Evolutionary conservation across 2,113 vertebrate genomes (phyloP).

Genomic region (Phalacrocorax aristotelis): DNA sequence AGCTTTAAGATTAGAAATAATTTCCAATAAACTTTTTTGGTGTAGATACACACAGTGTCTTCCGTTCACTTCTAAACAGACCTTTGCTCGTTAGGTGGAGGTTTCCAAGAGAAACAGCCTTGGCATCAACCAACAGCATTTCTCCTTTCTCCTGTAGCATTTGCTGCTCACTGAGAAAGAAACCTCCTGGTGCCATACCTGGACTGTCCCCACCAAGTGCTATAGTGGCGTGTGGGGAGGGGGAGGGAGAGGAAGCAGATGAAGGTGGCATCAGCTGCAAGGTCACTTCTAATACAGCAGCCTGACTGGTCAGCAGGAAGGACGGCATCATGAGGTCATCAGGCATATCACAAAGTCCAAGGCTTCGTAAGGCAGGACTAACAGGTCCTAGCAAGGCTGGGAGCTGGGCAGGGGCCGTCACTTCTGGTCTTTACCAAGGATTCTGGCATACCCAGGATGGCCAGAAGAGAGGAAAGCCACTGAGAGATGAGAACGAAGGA

Average conservation of each 20-base stretch:
- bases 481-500: neutral
- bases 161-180: slow-evolving; percentile 66
- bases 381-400: neutral
- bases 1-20: neutral
- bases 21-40: neutral
- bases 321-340: neutral
- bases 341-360: neutral
- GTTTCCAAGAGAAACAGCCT: slow-evolving; percentile 55
- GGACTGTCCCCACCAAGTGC: slow-evolving; percentile 61
- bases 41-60: neutral
- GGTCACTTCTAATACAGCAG: neutral
- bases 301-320: neutral
- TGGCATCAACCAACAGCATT: slow-evolving; percentile 62
- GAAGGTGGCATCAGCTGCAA: neutral
- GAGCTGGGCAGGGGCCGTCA: neutral
- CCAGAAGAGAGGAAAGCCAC: neutral
- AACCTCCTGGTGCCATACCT: slow-evolving; percentile 32
- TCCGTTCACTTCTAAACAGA: neutral
- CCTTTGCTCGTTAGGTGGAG: slow-evolving; percentile 23
- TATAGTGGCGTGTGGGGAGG: neutral
- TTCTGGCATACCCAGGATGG: neutral
- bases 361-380: rapidly evolving
- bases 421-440: neutral
- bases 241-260: neutral
- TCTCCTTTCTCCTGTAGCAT: slow-evolving; percentile 11